Evolutionary conservation across 2,113 vertebrate species (phyloP).

Genomic region (Ophthalmotilapia sp.): DNA sequence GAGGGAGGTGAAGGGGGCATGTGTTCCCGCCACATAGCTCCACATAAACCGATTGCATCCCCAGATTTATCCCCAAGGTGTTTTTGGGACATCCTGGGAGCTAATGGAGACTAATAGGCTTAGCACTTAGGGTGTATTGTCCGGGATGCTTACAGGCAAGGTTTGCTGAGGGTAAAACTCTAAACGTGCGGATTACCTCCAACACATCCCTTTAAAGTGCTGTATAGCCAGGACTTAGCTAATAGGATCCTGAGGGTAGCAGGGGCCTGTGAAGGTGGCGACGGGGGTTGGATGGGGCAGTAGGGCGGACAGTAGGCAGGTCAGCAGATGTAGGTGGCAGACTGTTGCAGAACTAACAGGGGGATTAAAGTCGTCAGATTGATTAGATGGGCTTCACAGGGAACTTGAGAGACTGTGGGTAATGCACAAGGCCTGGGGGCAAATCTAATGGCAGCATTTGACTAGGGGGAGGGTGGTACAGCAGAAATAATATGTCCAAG

Average conservation of each 20-base stretch:
- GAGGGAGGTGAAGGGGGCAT: slow-evolving; percentile 7
- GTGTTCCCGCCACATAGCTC: slow-evolving; percentile 55
- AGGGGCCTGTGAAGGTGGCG: slow-evolving; percentile 49
- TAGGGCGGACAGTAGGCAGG: slow-evolving; percentile 34
- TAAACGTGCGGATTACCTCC: slow-evolving; percentile 89
- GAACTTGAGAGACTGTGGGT: slow-evolving; percentile 55
- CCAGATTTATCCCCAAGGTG: slow-evolving; percentile 74
- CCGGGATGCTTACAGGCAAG: slow-evolving; percentile 86
- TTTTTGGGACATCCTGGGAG: slow-evolving; percentile 75
- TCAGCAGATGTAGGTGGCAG: slow-evolving; percentile 71
- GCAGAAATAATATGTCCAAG: not conserved
- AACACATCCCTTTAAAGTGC: slow-evolving; percentile 96
- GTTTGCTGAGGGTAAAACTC: slow-evolving; percentile 97
- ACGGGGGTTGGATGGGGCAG: slow-evolving; percentile 33
- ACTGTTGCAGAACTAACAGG: slow-evolving; percentile 63
- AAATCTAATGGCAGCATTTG: slow-evolving; percentile 27
- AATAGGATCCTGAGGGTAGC: slow-evolving; percentile 83
- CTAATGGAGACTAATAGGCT: slow-evolving; percentile 91
- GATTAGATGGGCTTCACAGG: slow-evolving; percentile 66
- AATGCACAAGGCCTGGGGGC: slow-evolving; percentile 26
- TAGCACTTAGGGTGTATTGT: slow-evolving; percentile 85
- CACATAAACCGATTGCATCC: slow-evolving; percentile 68
- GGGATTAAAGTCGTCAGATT: slow-evolving; percentile 71
- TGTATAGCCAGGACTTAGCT: slow-evolving; percentile 91
- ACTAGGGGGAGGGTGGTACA: not conserved